Base-by-base conservation (phyloP, 2,888 invertebrate species). In the Cactoblastis cactorum region DNA sequence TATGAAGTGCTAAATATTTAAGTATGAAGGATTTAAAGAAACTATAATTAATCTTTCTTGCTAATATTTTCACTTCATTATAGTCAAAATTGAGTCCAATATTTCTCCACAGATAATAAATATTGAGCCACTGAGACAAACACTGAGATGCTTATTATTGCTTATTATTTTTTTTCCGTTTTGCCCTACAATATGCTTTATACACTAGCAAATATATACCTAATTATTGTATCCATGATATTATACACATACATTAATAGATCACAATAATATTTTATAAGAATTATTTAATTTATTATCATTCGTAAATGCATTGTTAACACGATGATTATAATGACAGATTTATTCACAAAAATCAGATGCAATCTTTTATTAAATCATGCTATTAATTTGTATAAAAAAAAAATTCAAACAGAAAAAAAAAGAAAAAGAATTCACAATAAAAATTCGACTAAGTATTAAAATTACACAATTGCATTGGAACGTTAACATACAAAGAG, bases 221-320 rank as follows among this genome's bases (percentile, higher is more conserved):
- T 14, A 24, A 14, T 14, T 14, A 9, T 24, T 9, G 4, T 8
- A 32, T 5, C 3, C 15, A 43, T 43, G 11, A 17, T 43, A 18
- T 9, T 28, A 9, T 38, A 38, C 15, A 11, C 17, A 28, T 28
- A 41, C 2, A 43, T 28, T 11, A 28, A 43, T 15, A 28, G 28
- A 32, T 28, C 14, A 28, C 9, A 43, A 43, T 41, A 43, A 28
- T 12, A 43, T 46, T 46, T 46, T 34, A 46, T 46, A 34, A 34
- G 28, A 46, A 19, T 46, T 34, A 9, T 46, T n/a, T 17, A 45
- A 18, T 45, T 15, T 17, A 22, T 32, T 6, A 43, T 24, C 11
- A 19, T 43, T 17, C 11, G 19, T 46, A 46, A 46, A 46, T 46
- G 34, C 34, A 34, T 19, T 34, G 34, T 18, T 32, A 45, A 14